These are phyloP conservation scores for Acronicta psi DNA, from an alignment of 2,888 invertebrate species.

Conservation along the genomic window DNA sequence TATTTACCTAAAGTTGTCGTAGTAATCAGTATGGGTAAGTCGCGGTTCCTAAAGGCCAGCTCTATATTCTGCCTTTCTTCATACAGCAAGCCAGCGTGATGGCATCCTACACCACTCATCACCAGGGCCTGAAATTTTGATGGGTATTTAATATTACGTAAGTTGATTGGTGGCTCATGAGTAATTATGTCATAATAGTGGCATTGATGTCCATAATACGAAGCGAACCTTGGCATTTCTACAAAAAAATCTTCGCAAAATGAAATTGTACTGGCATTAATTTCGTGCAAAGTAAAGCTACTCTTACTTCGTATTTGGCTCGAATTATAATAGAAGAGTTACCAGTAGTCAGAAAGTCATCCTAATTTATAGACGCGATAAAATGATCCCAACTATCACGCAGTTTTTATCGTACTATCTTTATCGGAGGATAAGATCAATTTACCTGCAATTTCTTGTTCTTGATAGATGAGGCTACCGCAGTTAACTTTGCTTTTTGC, in stretches of 20 bases:
- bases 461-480: constrained; percentile 80
- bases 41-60: constrained; percentile 90
- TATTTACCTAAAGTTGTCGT: constrained; percentile 90
- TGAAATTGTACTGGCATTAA: too few species aligned
- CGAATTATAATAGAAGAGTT: too few species aligned
- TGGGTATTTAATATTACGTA: neutral
- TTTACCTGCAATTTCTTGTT: constrained; percentile 84
- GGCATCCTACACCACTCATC: constrained; percentile 91
- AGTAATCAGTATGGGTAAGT: constrained; percentile 91
- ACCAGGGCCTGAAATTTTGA: constrained; percentile 71
- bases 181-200: too few species aligned
- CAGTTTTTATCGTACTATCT: too few species aligned
- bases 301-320: too few species aligned
- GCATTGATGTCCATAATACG: too few species aligned
- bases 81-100: constrained; percentile 93
- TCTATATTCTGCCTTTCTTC: constrained; percentile 91
- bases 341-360: too few species aligned
- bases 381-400: neutral
- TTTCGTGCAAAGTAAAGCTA: too few species aligned
- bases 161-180: too few species aligned
- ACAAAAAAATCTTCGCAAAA: too few species aligned
- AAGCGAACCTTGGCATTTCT: too few species aligned
- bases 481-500: constrained; percentile 87
- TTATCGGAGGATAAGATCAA: neutral
- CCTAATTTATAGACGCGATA: too few species aligned